Base-by-base conservation (phyloP, 2,888 invertebrate genomes). In the Neuroscelio doddi region DNA sequence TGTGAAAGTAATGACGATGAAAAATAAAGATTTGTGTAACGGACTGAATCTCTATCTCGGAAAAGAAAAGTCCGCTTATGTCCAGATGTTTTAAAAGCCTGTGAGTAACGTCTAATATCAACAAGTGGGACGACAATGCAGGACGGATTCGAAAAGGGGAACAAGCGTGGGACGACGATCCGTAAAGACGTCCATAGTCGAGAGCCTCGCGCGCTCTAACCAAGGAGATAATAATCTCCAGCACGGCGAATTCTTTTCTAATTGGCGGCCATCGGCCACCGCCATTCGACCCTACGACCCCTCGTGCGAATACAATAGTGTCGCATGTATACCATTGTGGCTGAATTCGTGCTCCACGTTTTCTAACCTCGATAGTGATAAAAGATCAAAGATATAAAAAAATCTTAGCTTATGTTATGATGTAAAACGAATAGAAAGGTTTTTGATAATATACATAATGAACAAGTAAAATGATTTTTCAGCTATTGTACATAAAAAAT, bases 41-140 rank as follows among this genome's bases (percentile, higher is more conserved):
- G 4, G 10, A 4, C 4, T 9, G 30, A 30, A 9, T 36, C 14
- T 15, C 15, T 10, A 12, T 10, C 10, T 3, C n/a, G 12, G 36
- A 5, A 9, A 17, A n/a, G 38, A 15, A 17, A 17, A 38, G 38
- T 14, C 38, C 1, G 38, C 9, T 38, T 16, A 7, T 4, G 50
- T 49, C 53, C 41, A 53, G 53, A 49, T 45, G 14, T 44, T 44
- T 44, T 26, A 14, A 4, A 27, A 44, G 10, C 10, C 12, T 12
- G 41, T 21, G 32, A 64, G 47, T 64, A 46, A 51, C 47, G 32
- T 50, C 49, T 46, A 70, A 70, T 72, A 76, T 76, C 76, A 77
- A 75, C 75, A 77, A 76, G 75, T 76, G 72, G 73, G 68, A 64
- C 62, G 61, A 65, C 59, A 50, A 46, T 36, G 46, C 62, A 41